These are phyloP conservation scores for Xiphydria camelus DNA, from an alignment of 2,888 invertebrate genomes.

Conservation along the genomic window DNA sequence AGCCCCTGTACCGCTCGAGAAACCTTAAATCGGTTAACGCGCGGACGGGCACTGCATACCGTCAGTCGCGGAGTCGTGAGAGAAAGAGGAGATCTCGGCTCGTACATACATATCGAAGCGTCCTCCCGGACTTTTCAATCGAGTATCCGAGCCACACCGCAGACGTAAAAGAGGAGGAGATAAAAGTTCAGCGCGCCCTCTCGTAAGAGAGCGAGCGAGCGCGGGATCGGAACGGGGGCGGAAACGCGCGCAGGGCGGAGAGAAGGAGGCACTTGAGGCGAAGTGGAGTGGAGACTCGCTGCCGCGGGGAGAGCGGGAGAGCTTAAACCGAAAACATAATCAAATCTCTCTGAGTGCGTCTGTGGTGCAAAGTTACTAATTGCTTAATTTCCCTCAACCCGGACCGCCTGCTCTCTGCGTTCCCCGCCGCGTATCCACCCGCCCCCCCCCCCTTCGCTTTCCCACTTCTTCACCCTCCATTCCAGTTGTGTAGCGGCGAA, in stretches of 20 bases:
- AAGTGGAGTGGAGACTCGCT: constrained; percentile 18
- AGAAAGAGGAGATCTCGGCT: no score
- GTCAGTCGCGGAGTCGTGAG: no score
- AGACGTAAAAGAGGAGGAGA: not conserved
- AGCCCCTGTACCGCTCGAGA: no score
- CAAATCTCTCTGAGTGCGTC: constrained; percentile 54
- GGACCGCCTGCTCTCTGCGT: constrained; percentile 3
- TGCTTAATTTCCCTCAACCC: constrained; percentile 55
- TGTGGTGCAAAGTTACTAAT: constrained; percentile 57
- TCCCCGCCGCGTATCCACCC: constrained; percentile 20
- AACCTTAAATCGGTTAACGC: no score
- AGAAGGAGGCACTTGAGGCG: constrained; percentile 5
- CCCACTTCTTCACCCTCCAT: not conserved
- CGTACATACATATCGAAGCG: no score
- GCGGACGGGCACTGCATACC: no score
- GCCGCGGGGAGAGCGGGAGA: no score
- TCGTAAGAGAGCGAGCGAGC: not conserved
- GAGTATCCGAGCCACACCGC: no score
- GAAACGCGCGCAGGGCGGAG: constrained; percentile 3
- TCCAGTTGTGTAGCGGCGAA: not conserved
- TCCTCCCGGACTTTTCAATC: not conserved
- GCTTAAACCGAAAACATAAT: constrained; percentile 57
- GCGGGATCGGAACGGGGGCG: not conserved
- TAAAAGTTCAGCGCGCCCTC: not conserved
- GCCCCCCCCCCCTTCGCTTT: not conserved